A percentile compares a stretch with the other conserved stretches of the same genome.
These are phyloP conservation scores for Limnothrissa miodon DNA, from an alignment of 2,113 vertebrate species.

Conservation along the genomic window DNA sequence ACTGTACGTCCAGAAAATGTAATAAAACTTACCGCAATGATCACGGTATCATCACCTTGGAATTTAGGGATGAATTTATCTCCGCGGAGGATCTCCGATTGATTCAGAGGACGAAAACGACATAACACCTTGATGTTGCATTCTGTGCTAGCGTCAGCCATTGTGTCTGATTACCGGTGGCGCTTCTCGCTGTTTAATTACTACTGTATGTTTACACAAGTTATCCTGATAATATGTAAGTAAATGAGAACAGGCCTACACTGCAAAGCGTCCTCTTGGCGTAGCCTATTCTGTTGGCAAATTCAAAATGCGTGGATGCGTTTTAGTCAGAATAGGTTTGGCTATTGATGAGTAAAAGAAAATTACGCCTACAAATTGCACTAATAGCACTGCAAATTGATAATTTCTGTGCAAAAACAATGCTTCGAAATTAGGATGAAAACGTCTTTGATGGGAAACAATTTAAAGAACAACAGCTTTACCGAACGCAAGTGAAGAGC, in stretches of 20 bases:
- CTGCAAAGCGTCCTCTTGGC: constrained; percentile 20
- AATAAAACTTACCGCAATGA: constrained; percentile 81
- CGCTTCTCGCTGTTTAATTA: constrained; percentile 18
- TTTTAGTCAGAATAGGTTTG: background rate
- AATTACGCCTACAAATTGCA: background rate
- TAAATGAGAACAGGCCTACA: background rate
- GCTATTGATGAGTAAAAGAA: background rate
- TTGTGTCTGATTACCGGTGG: constrained; percentile 55
- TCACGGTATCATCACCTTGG: constrained; percentile 83
- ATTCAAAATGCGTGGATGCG: constrained; percentile 18
- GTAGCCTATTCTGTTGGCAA: background rate
- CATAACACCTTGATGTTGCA: constrained; percentile 95
- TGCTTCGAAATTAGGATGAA: background rate
- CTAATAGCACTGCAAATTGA: background rate
- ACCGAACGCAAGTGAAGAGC: background rate
- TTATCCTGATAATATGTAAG: background rate
- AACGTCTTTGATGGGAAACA: background rate
- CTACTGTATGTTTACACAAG: background rate
- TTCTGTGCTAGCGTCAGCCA: constrained; percentile 83
- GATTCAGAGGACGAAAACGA: constrained; percentile 87
- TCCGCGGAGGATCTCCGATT: constrained; percentile 81
- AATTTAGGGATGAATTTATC: constrained; percentile 89
- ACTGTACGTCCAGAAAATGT: constrained; percentile 12
- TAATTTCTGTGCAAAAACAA: background rate
- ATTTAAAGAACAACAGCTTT: background rate